phyloP scores from a whole-genome alignment of 2,888 invertebrate genomes.

The Tuberolachnus salignus region DNA sequence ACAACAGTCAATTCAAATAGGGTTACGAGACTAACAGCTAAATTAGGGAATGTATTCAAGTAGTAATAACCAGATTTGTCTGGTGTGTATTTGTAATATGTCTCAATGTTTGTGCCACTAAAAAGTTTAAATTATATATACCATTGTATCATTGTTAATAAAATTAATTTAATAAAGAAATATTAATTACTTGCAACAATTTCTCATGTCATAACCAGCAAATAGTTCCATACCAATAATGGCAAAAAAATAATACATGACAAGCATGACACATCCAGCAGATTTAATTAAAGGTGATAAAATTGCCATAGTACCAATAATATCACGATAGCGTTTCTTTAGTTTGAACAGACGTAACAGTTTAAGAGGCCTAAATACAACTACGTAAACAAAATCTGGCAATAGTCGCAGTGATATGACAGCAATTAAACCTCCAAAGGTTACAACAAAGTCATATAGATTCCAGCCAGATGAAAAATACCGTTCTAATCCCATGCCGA shows the following conservation, averaged over 20 bases:
- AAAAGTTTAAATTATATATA: slow-evolving; percentile 59
- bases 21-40: slow-evolving; percentile 79
- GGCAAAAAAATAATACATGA: slow-evolving; percentile 87
- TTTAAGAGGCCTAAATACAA: slow-evolving; percentile 74
- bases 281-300: slow-evolving; percentile 78
- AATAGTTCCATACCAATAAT: slow-evolving; percentile 90
- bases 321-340: slow-evolving; percentile 81
- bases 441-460: slow-evolving; percentile 76
- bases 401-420: slow-evolving; percentile 72
- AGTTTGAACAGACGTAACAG: slow-evolving; percentile 76
- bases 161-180: neutral
- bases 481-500: slow-evolving; percentile 73
- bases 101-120: slow-evolving; percentile 84
- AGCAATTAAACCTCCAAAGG: slow-evolving; percentile 72
- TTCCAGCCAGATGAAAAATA: slow-evolving; percentile 87
- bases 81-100: slow-evolving; percentile 76
- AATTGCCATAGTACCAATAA: slow-evolving; percentile 81
- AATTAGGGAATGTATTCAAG: slow-evolving; percentile 82
- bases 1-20: slow-evolving; percentile 88
- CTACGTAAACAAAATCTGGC: slow-evolving; percentile 74
- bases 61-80: slow-evolving; percentile 81
- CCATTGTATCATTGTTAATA: neutral
- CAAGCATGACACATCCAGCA: slow-evolving; percentile 80
- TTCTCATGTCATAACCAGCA: slow-evolving; percentile 73
- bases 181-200: slow-evolving; percentile 79